Evolutionary conservation across 2,113 vertebrate genomes (phyloP), one percentile per base, ranked within the genome.

Genomic region (Oncorhynchus gorbuscha): DNA sequence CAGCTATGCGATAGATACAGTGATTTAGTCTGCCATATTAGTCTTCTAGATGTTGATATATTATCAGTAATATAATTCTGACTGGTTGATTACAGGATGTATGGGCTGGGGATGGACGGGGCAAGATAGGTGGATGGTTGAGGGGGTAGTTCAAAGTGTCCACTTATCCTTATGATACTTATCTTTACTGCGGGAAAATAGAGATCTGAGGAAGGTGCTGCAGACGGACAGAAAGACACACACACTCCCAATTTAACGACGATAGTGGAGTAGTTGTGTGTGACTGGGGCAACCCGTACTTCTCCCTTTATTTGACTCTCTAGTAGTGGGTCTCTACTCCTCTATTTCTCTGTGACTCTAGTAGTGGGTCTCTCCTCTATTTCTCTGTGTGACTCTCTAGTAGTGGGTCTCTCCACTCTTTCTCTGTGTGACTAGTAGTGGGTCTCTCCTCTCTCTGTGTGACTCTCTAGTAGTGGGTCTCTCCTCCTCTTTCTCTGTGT

Each of bases 11-110:
- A 82, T 89, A 72, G 49, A 74, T 35, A 83, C 39, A 11, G 39
- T 45, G 86, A 92, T 89, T 86, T 80, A 83, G 49, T 71, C 39
- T 11, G 16, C 78, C 73, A 61, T 78, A 77, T 59, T 3, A 65
- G 81, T 80, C 77, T 84, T 18, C 18, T 18, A 55, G 13, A 7
- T 55, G 3, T 55, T 55, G 14, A 55, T 18, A 18, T 16, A 18
- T 55, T 55, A 55, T 55, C 39, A 55, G 16, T 55, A 14, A 55
- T 55, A 18, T 55, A 14, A 16, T 64, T 66, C 74, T 78, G 82
- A 74, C 74, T 12, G 67, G 64, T 72, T 75, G 73, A 82, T 82
- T 77, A 26, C 58, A 69, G 83, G 58, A 83, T 49, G 75, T 74
- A 69, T 13, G 49, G 74, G 74, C 83, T 64, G 73, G 73, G 72